phyloP scores from a whole-genome alignment of 2,113 vertebrate genomes.

The Scopus umbretta region DNA sequence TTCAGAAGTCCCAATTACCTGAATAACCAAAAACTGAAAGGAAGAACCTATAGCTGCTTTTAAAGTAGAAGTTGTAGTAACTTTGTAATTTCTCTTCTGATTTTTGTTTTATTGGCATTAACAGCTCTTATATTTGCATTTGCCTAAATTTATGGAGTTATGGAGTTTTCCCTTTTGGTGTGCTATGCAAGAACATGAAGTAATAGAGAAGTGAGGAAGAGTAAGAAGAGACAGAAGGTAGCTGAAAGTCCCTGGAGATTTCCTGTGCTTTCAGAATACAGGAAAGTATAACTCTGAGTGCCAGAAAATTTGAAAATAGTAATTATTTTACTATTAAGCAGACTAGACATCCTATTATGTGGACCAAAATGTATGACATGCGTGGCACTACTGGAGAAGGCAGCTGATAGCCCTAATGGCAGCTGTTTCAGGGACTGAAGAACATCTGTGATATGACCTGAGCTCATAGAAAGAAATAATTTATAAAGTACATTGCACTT shows the following conservation, averaged over 20 bases:
- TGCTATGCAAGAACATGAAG: not conserved
- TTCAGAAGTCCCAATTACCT: not conserved
- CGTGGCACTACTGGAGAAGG: not conserved
- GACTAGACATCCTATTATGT: not conserved
- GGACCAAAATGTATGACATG: not conserved
- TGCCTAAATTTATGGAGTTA: not conserved
- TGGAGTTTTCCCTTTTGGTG: not conserved
- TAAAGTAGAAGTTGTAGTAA: not conserved
- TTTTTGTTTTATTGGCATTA: not conserved
- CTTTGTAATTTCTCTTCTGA: accelerated
- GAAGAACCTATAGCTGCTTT: not conserved
- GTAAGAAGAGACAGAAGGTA: not conserved
- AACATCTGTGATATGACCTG: not conserved
- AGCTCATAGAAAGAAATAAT: not conserved
- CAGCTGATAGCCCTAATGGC: not conserved
- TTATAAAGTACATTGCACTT: not conserved
- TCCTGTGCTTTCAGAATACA: not conserved
- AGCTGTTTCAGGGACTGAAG: not conserved
- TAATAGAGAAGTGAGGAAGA: not conserved
- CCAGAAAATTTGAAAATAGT: not conserved
- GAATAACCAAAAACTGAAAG: not conserved
- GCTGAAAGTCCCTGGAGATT: not conserved
- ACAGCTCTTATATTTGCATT: not conserved
- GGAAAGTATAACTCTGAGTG: not conserved
- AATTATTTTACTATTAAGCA: not conserved